These are phyloP conservation scores for Meloe dianella DNA, from an alignment of 2,888 invertebrate species.

Conservation along the genomic window DNA sequence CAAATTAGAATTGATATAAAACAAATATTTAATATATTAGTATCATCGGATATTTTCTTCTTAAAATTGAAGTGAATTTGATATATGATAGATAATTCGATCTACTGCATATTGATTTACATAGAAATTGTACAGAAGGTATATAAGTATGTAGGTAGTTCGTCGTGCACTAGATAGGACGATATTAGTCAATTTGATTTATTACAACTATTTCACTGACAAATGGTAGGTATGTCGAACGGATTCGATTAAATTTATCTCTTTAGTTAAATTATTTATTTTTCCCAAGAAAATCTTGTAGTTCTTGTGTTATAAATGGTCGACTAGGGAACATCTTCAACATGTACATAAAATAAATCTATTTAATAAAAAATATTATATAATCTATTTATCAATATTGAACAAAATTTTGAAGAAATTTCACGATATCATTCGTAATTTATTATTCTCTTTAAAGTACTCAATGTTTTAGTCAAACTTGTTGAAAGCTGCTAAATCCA, in stretches of 20 bases:
- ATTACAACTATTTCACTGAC: slow-evolving; percentile 41
- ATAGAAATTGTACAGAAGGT: slow-evolving; percentile 41
- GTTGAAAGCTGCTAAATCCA: background rate
- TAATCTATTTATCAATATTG: background rate
- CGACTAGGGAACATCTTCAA: background rate
- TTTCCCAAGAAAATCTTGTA: slow-evolving; percentile 6
- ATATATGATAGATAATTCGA: slow-evolving; percentile 75
- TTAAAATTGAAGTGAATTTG: slow-evolving; percentile 46
- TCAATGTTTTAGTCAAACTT: background rate
- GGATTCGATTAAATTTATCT: slow-evolving; percentile 41
- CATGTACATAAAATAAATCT: background rate
- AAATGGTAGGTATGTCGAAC: slow-evolving; percentile 43
- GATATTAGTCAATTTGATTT: slow-evolving; percentile 45
- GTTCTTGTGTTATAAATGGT: background rate
- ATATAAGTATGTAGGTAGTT: background rate
- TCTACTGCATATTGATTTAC: slow-evolving; percentile 45
- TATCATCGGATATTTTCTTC: background rate
- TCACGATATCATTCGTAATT: background rate
- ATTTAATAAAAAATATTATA: background rate
- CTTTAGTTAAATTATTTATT: slow-evolving; percentile 31
- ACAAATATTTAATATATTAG: background rate
- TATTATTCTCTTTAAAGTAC: background rate
- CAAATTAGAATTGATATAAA: background rate
- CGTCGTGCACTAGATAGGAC: slow-evolving; percentile 38
- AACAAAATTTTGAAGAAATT: background rate